These are phyloP conservation scores for Hymenopus coronatus DNA, from an alignment of 2,888 invertebrate species.

Conservation along the genomic window DNA sequence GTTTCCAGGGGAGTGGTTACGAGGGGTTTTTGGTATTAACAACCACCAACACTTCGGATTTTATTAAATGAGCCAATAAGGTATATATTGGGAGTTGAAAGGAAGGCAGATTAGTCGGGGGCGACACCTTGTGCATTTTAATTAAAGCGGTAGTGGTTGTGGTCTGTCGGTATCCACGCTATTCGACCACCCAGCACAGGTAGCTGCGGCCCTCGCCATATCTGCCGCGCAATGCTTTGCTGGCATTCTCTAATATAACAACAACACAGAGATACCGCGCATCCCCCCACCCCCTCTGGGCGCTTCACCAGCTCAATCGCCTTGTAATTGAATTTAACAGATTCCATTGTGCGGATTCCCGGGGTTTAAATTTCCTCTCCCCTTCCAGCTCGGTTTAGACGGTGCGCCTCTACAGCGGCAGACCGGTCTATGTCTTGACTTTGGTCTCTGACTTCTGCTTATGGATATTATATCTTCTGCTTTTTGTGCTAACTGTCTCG, in stretches of 20 bases:
- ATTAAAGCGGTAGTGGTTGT: not conserved
- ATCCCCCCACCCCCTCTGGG: conserved; percentile 2
- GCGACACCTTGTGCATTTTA: not conserved
- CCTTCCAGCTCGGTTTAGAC: not conserved
- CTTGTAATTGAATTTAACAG: conserved; percentile 30
- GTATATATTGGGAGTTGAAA: no score
- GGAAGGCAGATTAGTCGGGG: no score
- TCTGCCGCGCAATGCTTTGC: not conserved
- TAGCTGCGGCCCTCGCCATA: not conserved
- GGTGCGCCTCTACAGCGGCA: not conserved
- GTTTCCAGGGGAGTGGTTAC: no score
- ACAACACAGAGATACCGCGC: conserved; percentile 14
- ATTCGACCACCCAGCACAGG: conserved; percentile 4
- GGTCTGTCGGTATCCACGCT: not conserved
- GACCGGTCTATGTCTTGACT: not conserved
- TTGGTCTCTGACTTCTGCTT: not conserved
- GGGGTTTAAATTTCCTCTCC: conserved; percentile 15
- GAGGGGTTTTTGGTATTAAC: no score
- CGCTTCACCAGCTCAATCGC: conserved; percentile 23
- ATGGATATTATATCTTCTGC: no score
- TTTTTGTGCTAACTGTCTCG: no score
- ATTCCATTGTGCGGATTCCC: conserved; percentile 25
- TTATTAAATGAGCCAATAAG: no score
- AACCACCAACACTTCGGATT: no score
- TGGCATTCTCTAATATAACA: conserved; percentile 7